phyloP scores from a whole-genome alignment of 1,140 invertebrate genomes.

The Teleopsis dalmanni region DNA sequence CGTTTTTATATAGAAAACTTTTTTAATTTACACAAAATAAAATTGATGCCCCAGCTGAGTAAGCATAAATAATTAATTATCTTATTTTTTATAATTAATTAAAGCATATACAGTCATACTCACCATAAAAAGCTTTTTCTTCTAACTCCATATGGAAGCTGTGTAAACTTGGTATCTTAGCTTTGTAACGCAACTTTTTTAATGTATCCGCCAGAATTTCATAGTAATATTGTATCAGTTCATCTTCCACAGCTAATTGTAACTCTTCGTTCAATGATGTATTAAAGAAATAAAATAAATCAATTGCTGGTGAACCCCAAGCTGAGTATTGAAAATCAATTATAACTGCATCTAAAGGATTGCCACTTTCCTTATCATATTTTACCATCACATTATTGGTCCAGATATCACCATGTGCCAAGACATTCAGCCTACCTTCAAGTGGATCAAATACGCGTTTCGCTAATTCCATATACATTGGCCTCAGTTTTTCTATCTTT shows the following conservation, averaged over 20 bases:
- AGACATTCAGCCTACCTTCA: constrained; percentile 50
- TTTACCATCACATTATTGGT: constrained; percentile 60
- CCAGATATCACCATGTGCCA: constrained; percentile 62
- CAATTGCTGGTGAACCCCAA: constrained; percentile 39
- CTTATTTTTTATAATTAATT: background rate
- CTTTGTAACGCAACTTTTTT: constrained; percentile 23
- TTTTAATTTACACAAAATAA: no score
- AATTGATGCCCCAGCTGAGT: no score
- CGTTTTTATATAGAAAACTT: no score
- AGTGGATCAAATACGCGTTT: constrained; percentile 29
- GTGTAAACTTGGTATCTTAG: constrained; percentile 28
- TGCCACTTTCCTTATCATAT: constrained; percentile 45
- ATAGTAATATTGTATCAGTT: constrained; percentile 32
- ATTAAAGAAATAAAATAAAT: constrained; percentile 40
- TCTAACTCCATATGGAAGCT: constrained; percentile 28
- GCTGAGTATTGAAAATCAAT: constrained; percentile 42
- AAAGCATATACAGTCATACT: constrained; percentile 4
- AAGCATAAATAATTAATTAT: background rate
- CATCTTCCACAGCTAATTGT: constrained; percentile 22
- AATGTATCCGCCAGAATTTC: constrained; percentile 24
- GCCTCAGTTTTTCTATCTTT: constrained; percentile 29
- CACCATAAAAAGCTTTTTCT: constrained; percentile 34
- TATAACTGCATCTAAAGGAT: constrained; percentile 46
- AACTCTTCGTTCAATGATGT: constrained; percentile 32
- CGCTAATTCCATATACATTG: constrained; percentile 36